Evolutionary conservation across 2,888 invertebrate genomes (phyloP), one percentile per base, ranked within the genome.

Genomic region (Villa cingulata): DNA sequence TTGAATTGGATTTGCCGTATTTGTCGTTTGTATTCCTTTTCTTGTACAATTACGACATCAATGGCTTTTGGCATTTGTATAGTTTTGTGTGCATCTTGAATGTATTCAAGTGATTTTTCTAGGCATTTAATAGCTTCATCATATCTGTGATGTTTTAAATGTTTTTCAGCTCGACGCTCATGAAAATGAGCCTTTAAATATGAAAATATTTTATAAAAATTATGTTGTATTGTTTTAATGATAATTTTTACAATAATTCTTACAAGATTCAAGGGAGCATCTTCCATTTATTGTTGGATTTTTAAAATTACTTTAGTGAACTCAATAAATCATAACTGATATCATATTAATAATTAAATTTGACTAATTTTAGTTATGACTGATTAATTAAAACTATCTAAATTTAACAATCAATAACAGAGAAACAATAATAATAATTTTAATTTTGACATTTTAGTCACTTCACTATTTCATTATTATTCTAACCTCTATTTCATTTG

Each of bases 91-190:
- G 67, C 67, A 48, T 67, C 63, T 45, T 62, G 62, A 4, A 65
- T 48, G 45, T 64, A 67, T 0, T 62, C 53, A 18, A 66, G 29
- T 0, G 68, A 62, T 1, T 61, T 64, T 52, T 66, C 60, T 41
- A 67, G 52, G 2, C 66, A 66, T 41, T 65, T 64, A 4, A 60
- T 58, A 4, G 68, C 68, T 27, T 67, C 68, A 29, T 67, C 66
- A 32, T 61, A 67, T 4, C 64, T 61, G 51, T 65, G 60, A 9
- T 61, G 58, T 17, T 60, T 61, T 0, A 66, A 52, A 32, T 63
- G 59, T 23, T 62, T 63, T 23, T 68, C 64, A 1, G 68, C 66
- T 3, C 67, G 61, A 2, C 67, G 58, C 47, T 67, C 67, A 20
- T 67, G 65, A 27, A 67, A 68, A 41, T 68, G 68, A 0, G 67